Conservation (phyloP, 2,797 vertebrate species). For the Tauraco hartlaubi region DNA sequence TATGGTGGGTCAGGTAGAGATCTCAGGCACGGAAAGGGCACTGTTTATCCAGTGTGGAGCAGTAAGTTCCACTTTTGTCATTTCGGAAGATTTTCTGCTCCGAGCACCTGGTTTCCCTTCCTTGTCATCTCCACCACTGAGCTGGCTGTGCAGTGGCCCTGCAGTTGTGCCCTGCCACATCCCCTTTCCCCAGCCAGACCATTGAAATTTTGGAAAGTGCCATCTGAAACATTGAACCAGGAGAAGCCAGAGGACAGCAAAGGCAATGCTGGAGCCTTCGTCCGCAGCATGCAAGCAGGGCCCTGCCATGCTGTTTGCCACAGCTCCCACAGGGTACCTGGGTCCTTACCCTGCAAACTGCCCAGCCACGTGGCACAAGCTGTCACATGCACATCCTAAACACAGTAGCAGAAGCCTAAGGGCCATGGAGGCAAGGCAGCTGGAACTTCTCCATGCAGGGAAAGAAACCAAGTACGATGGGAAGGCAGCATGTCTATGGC, state of each 20-base stretch:
- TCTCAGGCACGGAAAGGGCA: background rate
- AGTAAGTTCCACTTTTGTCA: fast-evolving
- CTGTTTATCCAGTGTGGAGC: background rate
- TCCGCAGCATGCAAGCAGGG: background rate
- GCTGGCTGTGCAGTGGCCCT: background rate
- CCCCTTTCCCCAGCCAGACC: background rate
- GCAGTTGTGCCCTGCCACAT: fast-evolving
- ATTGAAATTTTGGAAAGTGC: background rate
- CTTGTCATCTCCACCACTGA: background rate
- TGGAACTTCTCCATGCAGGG: background rate
- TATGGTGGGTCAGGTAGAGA: background rate
- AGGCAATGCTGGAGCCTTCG: background rate
- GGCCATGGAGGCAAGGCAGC: background rate
- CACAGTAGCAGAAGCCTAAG: background rate
- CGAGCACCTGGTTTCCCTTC: background rate
- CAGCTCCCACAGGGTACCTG: background rate
- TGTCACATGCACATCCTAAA: background rate
- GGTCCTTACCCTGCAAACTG: background rate
- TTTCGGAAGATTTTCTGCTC: background rate
- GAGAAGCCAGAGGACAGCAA: background rate
- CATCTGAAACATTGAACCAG: background rate
- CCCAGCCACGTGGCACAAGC: background rate
- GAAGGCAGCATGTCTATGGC: background rate
- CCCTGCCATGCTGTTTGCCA: background rate
- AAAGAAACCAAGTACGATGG: background rate